phyloP scores from a whole-genome alignment of 1,140 invertebrate genomes.

The Drosophila subobscura region DNA sequence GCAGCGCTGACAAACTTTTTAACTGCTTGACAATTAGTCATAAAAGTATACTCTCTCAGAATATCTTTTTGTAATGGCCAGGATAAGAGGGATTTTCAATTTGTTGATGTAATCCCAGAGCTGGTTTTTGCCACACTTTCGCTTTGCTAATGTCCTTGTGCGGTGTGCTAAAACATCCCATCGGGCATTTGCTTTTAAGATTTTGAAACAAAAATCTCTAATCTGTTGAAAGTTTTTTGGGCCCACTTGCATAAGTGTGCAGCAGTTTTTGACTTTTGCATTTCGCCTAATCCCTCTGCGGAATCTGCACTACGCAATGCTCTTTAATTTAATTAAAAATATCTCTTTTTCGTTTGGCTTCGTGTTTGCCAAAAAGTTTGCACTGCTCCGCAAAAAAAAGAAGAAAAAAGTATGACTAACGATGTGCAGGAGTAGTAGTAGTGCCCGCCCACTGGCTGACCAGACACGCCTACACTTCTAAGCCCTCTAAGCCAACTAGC shows the following conservation, averaged over 20 bases:
- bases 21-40: conserved; percentile 44
- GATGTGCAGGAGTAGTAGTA: conserved; percentile 52
- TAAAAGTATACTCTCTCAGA: conserved; percentile 15
- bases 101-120: conserved; percentile 32
- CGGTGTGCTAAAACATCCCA: neutral
- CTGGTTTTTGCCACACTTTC: conserved; percentile 2
- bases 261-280: conserved; percentile 61
- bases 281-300: conserved; percentile 1
- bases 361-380: conserved; percentile 58
- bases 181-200: conserved; percentile 26
- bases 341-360: conserved; percentile 46
- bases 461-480: conserved; percentile 53
- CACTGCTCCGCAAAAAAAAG: neutral
- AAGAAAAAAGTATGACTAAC: conserved; percentile 71
- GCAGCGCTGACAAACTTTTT: conserved; percentile 22
- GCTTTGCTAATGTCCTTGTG: conserved; percentile 19
- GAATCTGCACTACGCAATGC: conserved; percentile 44
- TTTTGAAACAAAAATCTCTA: conserved; percentile 30
- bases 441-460: neutral
- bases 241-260: conserved; percentile 58
- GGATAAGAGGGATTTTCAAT: conserved; percentile 19
- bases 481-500: conserved; percentile 53
- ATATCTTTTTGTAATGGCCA: conserved; percentile 1
- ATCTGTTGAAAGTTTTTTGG: conserved; percentile 31
- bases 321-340: conserved; percentile 79